These are phyloP conservation scores for Anguilla japonica DNA, from an alignment of 2,113 vertebrate species.

Conservation along the genomic window DNA sequence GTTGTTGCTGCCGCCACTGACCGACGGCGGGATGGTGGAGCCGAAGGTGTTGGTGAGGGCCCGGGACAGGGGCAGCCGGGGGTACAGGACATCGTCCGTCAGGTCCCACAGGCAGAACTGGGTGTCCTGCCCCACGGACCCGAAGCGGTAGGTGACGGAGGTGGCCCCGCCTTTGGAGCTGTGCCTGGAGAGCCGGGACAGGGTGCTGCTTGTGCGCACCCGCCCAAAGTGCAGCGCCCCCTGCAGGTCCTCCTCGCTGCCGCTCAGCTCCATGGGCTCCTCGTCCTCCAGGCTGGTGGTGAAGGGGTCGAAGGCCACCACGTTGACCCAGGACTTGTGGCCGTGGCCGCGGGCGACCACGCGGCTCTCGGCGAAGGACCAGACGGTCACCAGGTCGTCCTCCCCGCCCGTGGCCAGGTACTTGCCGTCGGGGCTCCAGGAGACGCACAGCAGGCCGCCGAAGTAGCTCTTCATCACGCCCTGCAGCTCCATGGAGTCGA, in stretches of 20 bases:
- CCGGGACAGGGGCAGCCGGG: slow-evolving; percentile 74
- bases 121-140: slow-evolving; percentile 89
- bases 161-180: slow-evolving; percentile 67
- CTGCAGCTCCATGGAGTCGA: slow-evolving; percentile 87
- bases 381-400: slow-evolving; percentile 89
- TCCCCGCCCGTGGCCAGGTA: slow-evolving; percentile 87
- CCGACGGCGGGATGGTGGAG: slow-evolving; percentile 60
- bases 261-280: slow-evolving; percentile 67
- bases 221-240: slow-evolving; percentile 63
- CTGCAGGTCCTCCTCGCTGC: slow-evolving; percentile 73
- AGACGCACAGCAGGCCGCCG: slow-evolving; percentile 86
- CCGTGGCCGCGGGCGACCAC: slow-evolving; percentile 87
- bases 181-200: slow-evolving; percentile 78
- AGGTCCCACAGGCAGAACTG: slow-evolving; percentile 93
- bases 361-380: slow-evolving; percentile 83
- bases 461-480: slow-evolving; percentile 94
- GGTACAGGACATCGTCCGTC: slow-evolving; percentile 81
- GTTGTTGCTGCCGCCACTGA: slow-evolving; percentile 63
- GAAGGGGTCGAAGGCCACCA: slow-evolving; percentile 88
- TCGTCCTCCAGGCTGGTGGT: slow-evolving; percentile 78
- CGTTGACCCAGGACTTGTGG: slow-evolving; percentile 93
- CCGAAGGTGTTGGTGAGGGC: slow-evolving; percentile 77
- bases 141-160: slow-evolving; percentile 82
- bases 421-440: slow-evolving; percentile 89
- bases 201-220: slow-evolving; percentile 75